These are phyloP conservation scores for Amphiura filiformis DNA, from an alignment of 35 echinoderm and acorn worm species.

Conservation along the genomic window DNA sequence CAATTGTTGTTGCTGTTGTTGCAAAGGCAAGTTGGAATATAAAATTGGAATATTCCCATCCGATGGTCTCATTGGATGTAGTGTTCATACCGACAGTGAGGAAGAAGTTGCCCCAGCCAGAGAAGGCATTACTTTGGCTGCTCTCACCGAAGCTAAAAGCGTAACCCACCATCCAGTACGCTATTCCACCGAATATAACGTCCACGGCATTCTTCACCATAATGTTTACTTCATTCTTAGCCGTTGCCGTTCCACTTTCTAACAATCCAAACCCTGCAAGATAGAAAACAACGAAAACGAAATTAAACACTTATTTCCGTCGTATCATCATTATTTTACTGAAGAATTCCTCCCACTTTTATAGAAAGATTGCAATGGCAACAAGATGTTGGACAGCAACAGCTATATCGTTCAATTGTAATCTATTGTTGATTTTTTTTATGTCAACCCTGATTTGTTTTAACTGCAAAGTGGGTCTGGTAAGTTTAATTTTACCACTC, in stretches of 20 bases:
- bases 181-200: constrained; percentile 73
- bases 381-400: too few species aligned
- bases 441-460: too few species aligned
- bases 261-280: constrained; percentile 66
- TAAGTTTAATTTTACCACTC: too few species aligned
- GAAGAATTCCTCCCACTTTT: too few species aligned
- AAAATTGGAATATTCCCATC: constrained; percentile 64
- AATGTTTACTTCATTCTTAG: constrained; percentile 89
- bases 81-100: not conserved
- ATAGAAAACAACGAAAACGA: too few species aligned
- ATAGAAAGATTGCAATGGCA: too few species aligned
- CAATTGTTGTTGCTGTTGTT: constrained; percentile 80
- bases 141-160: constrained; percentile 52
- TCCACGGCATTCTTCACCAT: constrained; percentile 91
- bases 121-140: constrained; percentile 36
- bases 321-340: too few species aligned
- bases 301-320: too few species aligned
- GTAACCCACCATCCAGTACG: constrained; percentile 61
- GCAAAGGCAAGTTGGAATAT: constrained; percentile 80
- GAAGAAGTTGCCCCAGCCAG: constrained; percentile 46
- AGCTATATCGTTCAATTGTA: too few species aligned
- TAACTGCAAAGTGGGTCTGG: too few species aligned
- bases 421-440: too few species aligned
- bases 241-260: constrained; percentile 69
- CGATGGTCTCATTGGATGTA: constrained; percentile 1